phyloP scores from a whole-genome alignment of 2,113 vertebrate genomes.

The Ciconia maguari region DNA sequence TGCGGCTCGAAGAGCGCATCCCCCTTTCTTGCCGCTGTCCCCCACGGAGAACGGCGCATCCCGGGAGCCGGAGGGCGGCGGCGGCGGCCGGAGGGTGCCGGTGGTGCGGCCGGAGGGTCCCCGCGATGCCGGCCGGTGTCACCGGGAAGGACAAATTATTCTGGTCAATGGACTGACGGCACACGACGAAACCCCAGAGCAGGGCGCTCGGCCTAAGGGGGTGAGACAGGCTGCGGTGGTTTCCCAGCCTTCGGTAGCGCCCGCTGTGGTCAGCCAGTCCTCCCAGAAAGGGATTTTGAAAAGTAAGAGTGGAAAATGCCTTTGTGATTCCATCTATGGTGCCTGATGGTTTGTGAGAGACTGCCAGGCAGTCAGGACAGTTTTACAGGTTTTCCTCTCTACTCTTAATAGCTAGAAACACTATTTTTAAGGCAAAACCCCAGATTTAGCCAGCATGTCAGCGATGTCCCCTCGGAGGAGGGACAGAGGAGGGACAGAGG shows the following conservation, averaged over 20 bases:
- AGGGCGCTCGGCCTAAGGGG: fast-evolving
- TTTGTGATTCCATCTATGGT: not conserved
- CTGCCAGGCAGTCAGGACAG: not conserved
- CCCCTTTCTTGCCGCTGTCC: too few species aligned
- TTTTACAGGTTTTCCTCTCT: not conserved
- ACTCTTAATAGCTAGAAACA: not conserved
- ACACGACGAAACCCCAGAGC: fast-evolving
- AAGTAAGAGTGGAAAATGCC: not conserved
- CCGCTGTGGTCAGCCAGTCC: not conserved
- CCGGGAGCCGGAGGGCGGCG: not conserved
- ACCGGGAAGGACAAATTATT: not conserved
- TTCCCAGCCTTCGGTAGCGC: not conserved
- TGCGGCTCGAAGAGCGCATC: not conserved
- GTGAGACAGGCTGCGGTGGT: not conserved
- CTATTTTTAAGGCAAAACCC: not conserved
- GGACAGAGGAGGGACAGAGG: not conserved
- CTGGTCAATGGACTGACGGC: too few species aligned
- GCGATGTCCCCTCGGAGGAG: not conserved
- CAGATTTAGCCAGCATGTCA: not conserved
- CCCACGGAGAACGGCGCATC: not conserved
- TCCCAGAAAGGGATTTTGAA: not conserved
- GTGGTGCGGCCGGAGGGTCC: fast-evolving
- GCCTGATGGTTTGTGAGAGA: not conserved
- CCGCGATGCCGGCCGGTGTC: fast-evolving
- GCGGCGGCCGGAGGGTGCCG: fast-evolving